Evolutionary conservation across 2,888 invertebrate genomes (phyloP), one percentile per base, ranked within the genome.

Genomic region (Melangyna quadrimaculata): DNA sequence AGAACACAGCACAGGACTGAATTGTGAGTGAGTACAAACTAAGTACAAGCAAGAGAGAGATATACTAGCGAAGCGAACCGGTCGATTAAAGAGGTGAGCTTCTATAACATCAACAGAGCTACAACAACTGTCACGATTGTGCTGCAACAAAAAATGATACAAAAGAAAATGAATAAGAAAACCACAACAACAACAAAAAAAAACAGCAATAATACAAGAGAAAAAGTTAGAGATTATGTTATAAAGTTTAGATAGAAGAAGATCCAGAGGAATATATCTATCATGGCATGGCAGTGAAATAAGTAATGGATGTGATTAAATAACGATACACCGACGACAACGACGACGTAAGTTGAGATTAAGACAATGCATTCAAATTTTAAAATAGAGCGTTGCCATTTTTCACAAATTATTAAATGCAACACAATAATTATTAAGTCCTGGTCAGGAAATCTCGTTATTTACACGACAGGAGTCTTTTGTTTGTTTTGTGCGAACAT

Each of bases 121-220:
- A 75, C 45, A 17, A 71, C 69, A 5, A 63, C 43, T 72, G 69
- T 14, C 63, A 70, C 19, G 63, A 69, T 65, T 74, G 43, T 71
- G 48, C 70, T 35, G 74, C 70, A 78, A 59, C 78, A 61, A 17
- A 24, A 27, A 78, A 74, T 48, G 61, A 72, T 51, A 72, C 22
- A 81, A 72, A 57, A 19, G 63, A 53, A 61, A 73, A 69, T 63
- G 17, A 63, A 40, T 27, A 63, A n/a, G 19, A 27, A 48, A 22
- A 63, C 22, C 32, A 61, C 19, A n/a, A 37, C 22, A 35, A 59
- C 6, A 59, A 14, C 32, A 17, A 32, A 55, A 55, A 37, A 37
- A 43, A 2, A 63, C 27, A 29, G 19, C 17, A 29, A 63, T 63
- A 43, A 29, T 63, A 45, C 14, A 63, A 27, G 35, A 63, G 35